These are phyloP conservation scores for Zaprionus camerounensis DNA, from an alignment of 1,140 invertebrate genomes.

Conservation along the genomic window DNA sequence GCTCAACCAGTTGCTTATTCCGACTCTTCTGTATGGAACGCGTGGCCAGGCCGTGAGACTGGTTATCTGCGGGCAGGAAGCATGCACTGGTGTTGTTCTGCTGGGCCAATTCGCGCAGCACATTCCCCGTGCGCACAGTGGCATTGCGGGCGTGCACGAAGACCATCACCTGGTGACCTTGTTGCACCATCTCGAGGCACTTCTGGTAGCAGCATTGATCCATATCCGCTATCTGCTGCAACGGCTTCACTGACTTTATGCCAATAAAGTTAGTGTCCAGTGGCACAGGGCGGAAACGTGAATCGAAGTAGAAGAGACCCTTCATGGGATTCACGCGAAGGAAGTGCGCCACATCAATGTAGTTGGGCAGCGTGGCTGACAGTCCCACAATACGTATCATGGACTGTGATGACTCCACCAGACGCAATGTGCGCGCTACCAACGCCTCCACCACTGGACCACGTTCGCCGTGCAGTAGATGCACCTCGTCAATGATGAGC, in stretches of 20 bases:
- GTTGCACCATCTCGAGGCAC: conserved; percentile 92
- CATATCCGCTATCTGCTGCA: conserved; percentile 94
- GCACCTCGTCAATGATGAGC: conserved; percentile 99
- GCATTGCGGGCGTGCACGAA: conserved; percentile 99
- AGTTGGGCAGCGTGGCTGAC: conserved; percentile 99
- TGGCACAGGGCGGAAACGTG: conserved; percentile 97
- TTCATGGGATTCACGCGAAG: conserved; percentile 96
- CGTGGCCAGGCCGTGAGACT: conserved; percentile 87
- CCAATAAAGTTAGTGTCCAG: conserved; percentile 96
- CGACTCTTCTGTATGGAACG: conserved; percentile 89
- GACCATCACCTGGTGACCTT: conserved; percentile 99
- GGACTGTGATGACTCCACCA: conserved; percentile 97
- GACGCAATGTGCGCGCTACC: conserved; percentile 96
- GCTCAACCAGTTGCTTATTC: conserved; percentile 91
- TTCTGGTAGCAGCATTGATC: conserved; percentile 98
- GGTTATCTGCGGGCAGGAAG: conserved; percentile 88
- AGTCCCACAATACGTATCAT: conserved; percentile 99
- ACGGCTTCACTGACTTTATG: conserved; percentile 91
- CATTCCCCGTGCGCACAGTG: conserved; percentile 94
- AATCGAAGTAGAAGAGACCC: conserved; percentile 99
- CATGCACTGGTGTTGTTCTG: conserved; percentile 89
- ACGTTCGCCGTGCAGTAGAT: conserved; percentile 97
- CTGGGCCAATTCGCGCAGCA: conserved; percentile 90
- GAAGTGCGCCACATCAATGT: conserved; percentile 97
- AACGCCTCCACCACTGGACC: conserved; percentile 99